Percentiles rank a stretch among this genome's conserved stretches.
Conservation (phyloP, 2,888 invertebrate species). For the Sicus ferrugineus region DNA sequence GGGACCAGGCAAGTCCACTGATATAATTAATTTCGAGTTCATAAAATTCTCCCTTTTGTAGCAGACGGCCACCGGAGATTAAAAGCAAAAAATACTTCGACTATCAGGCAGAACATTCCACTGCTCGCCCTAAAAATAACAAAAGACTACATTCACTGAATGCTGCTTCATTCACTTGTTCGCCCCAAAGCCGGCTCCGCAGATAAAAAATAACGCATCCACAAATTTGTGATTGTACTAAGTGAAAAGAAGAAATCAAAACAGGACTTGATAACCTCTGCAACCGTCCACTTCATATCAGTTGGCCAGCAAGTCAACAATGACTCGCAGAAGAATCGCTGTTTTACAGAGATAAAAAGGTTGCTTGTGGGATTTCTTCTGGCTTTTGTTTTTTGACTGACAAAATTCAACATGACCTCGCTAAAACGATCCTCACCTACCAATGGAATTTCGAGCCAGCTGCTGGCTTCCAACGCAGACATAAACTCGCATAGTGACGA, state of each 20-base stretch:
- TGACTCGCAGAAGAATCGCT: neutral
- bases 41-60: neutral
- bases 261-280: neutral
- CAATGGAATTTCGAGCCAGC: constrained; percentile 2
- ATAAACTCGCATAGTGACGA: constrained; percentile 68
- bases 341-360: too few species aligned
- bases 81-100: too few species aligned
- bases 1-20: too few species aligned
- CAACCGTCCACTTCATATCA: neutral
- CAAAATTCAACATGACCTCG: neutral
- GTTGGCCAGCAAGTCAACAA: neutral
- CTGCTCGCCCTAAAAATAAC: too few species aligned
- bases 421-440: constrained; percentile 32
- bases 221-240: constrained; percentile 28
- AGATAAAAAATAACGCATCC: neutral
- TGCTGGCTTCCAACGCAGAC: neutral
- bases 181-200: too few species aligned
- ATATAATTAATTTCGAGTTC: neutral
- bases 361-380: neutral
- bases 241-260: constrained; percentile 15
- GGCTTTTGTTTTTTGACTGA: neutral
- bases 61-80: too few species aligned
- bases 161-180: too few species aligned
- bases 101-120: too few species aligned
- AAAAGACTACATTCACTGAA: too few species aligned